Evolutionary conservation across 1,140 invertebrate species (phyloP), one percentile per base, ranked within the genome.

Genomic region (Ctenoplectra terminalis): DNA sequence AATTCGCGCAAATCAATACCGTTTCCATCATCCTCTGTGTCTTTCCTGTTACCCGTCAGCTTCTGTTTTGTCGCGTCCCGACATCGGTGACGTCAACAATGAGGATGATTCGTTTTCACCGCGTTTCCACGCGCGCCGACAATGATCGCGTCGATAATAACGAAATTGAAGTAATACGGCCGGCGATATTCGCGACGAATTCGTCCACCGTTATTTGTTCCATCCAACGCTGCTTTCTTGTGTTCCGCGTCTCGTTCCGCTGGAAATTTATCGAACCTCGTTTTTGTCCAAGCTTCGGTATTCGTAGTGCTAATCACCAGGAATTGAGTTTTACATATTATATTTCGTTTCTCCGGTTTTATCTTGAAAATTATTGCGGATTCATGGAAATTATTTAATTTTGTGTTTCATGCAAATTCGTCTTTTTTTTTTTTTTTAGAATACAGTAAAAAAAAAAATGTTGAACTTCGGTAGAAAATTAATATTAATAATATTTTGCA

Each of bases 101-200:
- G 76, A 79, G 58, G 46, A 79, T 61, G 67, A 71, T 71, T 50
- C 76, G 52, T 79, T 79, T 79, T 79, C 76, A n/a, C 3, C 43
- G 40, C 48, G 34, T 66, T 54, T 34, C 17, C 8, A 37, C 13
- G 31, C 48, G 60, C 61, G 23, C 9, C 54, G 66, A 50, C 76
- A 61, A 79, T 71, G 56, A 79, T 71, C 76, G 56, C 54, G 66
- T 37, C 67, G 67, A 61, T 79, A 71, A 71, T 79, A 79, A 71
- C 67, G 66, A 79, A 29, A 79, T 61, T 61, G 66, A 79, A 71
- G 76, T 79, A 79, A 79, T 29, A 43, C 46, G 31, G 11, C 0
- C 31, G n/a, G 56, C 40, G 43, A 48, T 40, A 43, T 17, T 48
- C n/a, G 34, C 23, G 15, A 58, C 34, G 20, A n/a, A 46, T 46